phyloP scores from a whole-genome alignment of 64 coral and sea anemone species.

The Cladopsammia gracilis region DNA sequence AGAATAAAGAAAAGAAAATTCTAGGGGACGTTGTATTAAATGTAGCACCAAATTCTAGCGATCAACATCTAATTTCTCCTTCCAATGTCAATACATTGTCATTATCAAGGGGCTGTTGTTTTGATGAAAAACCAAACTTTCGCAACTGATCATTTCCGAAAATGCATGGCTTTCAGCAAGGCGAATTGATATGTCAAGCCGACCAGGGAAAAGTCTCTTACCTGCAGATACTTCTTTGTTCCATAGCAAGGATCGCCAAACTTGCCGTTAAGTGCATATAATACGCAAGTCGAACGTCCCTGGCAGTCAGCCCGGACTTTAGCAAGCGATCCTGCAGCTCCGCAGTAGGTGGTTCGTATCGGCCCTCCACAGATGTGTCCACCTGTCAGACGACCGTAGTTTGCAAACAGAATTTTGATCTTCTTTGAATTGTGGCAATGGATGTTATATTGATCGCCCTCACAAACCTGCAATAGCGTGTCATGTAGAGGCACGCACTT shows the following conservation, averaged over 20 bases:
- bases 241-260: conserved; percentile 12
- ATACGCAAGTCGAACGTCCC: background rate
- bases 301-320: background rate
- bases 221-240: background rate
- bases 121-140: too few relatives aligned
- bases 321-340: background rate
- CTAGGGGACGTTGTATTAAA: too few relatives aligned
- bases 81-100: too few relatives aligned
- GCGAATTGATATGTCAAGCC: background rate
- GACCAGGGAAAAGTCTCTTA: background rate
- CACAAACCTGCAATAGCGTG: background rate
- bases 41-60: too few relatives aligned
- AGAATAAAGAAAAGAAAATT: too few relatives aligned
- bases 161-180: background rate
- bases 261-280: background rate
- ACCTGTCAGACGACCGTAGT: conserved; percentile 19
- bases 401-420: conserved; percentile 3
- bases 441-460: background rate
- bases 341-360: background rate
- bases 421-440: background rate
- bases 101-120: too few relatives aligned
- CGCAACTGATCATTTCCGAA: too few relatives aligned
- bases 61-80: too few relatives aligned
- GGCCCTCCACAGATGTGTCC: background rate
- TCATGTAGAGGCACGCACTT: background rate